These are phyloP conservation scores for Bugulina stolonifera DNA, from an alignment of 2,888 invertebrate genomes.

Conservation along the genomic window DNA sequence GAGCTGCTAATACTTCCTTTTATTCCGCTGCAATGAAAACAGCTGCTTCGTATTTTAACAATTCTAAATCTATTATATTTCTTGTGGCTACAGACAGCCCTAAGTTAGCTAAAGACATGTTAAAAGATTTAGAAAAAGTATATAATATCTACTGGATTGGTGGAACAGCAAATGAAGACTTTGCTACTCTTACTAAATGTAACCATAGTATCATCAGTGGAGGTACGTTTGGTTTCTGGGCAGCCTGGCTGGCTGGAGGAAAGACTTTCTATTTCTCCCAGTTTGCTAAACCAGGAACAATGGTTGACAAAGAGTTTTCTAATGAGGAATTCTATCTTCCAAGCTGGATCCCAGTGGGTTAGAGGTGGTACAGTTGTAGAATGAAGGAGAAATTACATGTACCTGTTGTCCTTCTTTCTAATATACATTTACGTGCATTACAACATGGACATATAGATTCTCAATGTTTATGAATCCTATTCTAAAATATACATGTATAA, in stretches of 20 bases:
- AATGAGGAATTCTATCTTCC: not conserved
- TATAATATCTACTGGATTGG: not conserved
- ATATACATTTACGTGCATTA: no score
- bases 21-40: not conserved
- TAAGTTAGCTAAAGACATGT: not conserved
- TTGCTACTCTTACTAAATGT: constrained; percentile 7
- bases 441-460: no score
- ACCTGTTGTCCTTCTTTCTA: no score
- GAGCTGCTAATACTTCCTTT: not conserved
- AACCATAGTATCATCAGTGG: constrained; percentile 14
- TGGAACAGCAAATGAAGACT: constrained; percentile 11
- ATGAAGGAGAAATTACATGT: no score
- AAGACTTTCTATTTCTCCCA: not conserved
- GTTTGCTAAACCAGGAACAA: constrained; percentile 7
- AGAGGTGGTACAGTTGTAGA: no score
- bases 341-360: no score
- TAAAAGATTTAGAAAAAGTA: not conserved
- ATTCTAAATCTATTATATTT: constrained; percentile 18
- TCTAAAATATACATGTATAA: no score
- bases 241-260: constrained; percentile 20
- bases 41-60: not conserved
- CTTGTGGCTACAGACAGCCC: not conserved
- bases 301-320: not conserved
- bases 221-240: constrained; percentile 16
- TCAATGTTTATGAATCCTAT: no score